These are phyloP conservation scores for Podabrus alpinus DNA, from an alignment of 2,888 invertebrate species.

Conservation along the genomic window DNA sequence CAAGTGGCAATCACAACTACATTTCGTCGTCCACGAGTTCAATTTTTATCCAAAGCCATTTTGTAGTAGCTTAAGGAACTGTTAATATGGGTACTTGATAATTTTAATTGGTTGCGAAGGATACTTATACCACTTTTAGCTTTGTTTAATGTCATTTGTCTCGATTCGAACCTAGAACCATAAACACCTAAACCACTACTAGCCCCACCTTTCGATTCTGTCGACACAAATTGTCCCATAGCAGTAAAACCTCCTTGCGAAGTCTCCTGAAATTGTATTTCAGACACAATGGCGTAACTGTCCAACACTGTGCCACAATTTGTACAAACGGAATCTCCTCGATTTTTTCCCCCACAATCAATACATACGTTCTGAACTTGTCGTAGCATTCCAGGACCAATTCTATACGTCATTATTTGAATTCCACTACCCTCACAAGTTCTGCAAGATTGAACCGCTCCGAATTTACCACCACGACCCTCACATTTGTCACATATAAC, in stretches of 20 bases:
- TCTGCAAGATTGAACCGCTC: too few relatives aligned
- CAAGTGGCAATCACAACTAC: slow-evolving; percentile 95
- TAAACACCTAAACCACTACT: slow-evolving; percentile 79
- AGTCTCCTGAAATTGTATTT: slow-evolving; percentile 94
- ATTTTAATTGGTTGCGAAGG: slow-evolving; percentile 82
- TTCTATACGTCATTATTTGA: too few relatives aligned
- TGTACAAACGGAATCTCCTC: slow-evolving; percentile 95
- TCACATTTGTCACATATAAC: too few relatives aligned
- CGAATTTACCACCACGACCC: too few relatives aligned
- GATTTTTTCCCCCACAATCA: slow-evolving; percentile 83
- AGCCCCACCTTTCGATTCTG: slow-evolving; percentile 85
- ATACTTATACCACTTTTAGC: slow-evolving; percentile 84
- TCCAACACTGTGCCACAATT: slow-evolving; percentile 95
- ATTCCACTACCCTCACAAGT: too few relatives aligned
- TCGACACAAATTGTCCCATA: slow-evolving; percentile 91
- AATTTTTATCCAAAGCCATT: slow-evolving; percentile 81
- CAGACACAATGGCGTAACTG: slow-evolving; percentile 94
- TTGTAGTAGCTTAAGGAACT: slow-evolving; percentile 93
- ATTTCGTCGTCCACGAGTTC: slow-evolving; percentile 90
- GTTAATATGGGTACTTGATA: slow-evolving; percentile 91
- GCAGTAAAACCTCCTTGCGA: slow-evolving; percentile 85
- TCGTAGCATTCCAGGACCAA: too few relatives aligned
- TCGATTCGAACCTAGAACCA: slow-evolving; percentile 85
- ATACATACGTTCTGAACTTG: too few relatives aligned
- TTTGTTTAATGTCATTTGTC: slow-evolving; percentile 88